Conservation (phyloP, 2,113 vertebrate genomes). For the Solenodon paradoxus region DNA sequence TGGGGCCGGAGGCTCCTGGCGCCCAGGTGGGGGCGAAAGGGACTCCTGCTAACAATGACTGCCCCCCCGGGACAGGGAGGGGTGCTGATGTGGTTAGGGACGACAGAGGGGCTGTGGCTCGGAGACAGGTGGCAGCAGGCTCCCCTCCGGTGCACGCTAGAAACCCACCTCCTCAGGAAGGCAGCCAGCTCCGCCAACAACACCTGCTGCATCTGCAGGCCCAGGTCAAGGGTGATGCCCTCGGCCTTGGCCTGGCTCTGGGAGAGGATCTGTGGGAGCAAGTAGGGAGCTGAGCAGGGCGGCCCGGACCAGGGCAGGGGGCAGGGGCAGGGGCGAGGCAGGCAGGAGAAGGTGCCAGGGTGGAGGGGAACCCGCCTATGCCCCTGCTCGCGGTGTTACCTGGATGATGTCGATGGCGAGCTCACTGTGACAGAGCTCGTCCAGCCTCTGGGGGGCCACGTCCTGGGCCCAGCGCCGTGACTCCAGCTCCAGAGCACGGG, state of each 20-base stretch:
- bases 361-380: no score
- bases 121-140: neutral
- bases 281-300: neutral
- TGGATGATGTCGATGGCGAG: conserved; percentile 90
- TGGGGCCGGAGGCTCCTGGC: neutral
- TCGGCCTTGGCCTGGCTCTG: conserved; percentile 75
- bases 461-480: conserved; percentile 83
- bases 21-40: neutral
- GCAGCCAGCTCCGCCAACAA: conserved; percentile 80
- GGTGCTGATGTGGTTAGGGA: neutral
- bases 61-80: neutral
- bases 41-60: neutral
- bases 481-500: conserved; percentile 84
- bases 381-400: conserved; percentile 82
- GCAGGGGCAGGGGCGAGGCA: fast-evolving
- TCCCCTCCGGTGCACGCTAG: fast-evolving
- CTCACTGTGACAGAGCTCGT: conserved; percentile 85
- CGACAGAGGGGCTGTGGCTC: neutral
- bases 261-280: conserved; percentile 80
- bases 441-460: conserved; percentile 81
- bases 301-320: neutral
- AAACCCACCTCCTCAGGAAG: conserved; percentile 86
- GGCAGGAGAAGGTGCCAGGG: no score
- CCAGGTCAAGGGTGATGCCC: conserved; percentile 73
- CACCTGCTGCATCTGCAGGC: conserved; percentile 53